A percentile compares a stretch with the other conserved stretches of the same genome.
phyloP scores from a whole-genome alignment of 2,113 vertebrate species.

The Etheostoma cragini region DNA sequence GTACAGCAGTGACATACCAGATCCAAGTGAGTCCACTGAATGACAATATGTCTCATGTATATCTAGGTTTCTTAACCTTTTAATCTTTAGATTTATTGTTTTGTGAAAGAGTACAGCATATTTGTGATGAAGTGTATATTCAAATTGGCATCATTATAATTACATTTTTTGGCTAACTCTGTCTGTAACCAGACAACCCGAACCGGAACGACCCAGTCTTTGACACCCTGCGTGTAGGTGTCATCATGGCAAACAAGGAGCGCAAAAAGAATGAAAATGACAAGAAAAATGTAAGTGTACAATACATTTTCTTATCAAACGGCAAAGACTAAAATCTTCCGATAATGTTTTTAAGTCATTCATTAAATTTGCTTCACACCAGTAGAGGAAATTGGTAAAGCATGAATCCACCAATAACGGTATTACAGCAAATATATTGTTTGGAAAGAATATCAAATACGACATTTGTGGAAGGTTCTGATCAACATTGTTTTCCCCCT shows the following conservation, averaged over 20 bases:
- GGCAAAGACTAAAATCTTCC: background rate
- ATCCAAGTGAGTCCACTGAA: slow-evolving; percentile 69
- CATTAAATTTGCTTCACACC: background rate
- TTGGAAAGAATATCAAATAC: background rate
- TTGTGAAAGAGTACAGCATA: background rate
- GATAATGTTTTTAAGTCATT: background rate
- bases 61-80: background rate
- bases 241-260: slow-evolving; percentile 98
- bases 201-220: slow-evolving; percentile 94
- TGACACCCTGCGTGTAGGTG: slow-evolving; percentile 93
- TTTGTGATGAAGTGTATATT: background rate
- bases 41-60: background rate
- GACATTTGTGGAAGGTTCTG: background rate
- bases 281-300: slow-evolving; percentile 92
- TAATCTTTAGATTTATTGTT: background rate
- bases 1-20: slow-evolving; percentile 84
- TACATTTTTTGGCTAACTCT: background rate
- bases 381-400: background rate
- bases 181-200: slow-evolving; percentile 74
- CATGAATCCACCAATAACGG: background rate
- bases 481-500: background rate
- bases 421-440: background rate
- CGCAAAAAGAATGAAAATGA: slow-evolving; percentile 96
- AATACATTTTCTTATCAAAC: background rate
- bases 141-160: background rate